phyloP scores from a whole-genome alignment of 2,888 invertebrate genomes.

The Himalopsyche tibetana region DNA sequence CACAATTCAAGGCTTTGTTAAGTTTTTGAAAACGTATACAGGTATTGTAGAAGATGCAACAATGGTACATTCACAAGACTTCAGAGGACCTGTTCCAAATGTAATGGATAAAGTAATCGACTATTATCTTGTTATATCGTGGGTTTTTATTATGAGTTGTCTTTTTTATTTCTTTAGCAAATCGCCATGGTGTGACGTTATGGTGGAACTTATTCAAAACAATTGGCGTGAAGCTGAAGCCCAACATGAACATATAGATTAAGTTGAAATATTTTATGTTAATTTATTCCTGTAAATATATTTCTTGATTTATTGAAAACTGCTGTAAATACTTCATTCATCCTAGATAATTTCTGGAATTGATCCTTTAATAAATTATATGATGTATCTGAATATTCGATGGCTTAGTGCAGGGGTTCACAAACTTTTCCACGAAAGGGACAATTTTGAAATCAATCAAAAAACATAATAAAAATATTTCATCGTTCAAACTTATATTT shows the following conservation, averaged over 20 bases:
- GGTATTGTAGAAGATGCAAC: constrained; percentile 81
- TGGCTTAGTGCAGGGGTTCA: too few relatives aligned
- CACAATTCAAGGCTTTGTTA: constrained; percentile 86
- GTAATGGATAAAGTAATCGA: constrained; percentile 87
- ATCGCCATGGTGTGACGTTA: constrained; percentile 86
- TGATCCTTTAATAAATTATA: too few relatives aligned
- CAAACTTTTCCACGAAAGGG: too few relatives aligned
- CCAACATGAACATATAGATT: constrained; percentile 87
- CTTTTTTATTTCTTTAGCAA: constrained; percentile 85
- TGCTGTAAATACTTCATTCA: too few relatives aligned
- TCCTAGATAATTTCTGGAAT: too few relatives aligned
- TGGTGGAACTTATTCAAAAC: constrained; percentile 89
- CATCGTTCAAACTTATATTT: too few relatives aligned
- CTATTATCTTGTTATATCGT: constrained; percentile 88
- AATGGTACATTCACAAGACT: constrained; percentile 84
- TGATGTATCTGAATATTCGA: too few relatives aligned
- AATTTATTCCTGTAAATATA: constrained; percentile 7
- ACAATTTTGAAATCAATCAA: too few relatives aligned
- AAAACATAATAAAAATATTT: too few relatives aligned
- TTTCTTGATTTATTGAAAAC: neutral
- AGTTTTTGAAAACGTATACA: constrained; percentile 87
- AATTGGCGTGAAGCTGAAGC: constrained; percentile 94
- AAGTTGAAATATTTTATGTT: constrained; percentile 64
- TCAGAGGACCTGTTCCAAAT: constrained; percentile 88
- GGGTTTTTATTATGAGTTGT: constrained; percentile 89